A percentile compares a stretch with the other conserved stretches of the same genome.
Conservation (phyloP, 2,888 invertebrate genomes). For the Cosmia trapezina region DNA sequence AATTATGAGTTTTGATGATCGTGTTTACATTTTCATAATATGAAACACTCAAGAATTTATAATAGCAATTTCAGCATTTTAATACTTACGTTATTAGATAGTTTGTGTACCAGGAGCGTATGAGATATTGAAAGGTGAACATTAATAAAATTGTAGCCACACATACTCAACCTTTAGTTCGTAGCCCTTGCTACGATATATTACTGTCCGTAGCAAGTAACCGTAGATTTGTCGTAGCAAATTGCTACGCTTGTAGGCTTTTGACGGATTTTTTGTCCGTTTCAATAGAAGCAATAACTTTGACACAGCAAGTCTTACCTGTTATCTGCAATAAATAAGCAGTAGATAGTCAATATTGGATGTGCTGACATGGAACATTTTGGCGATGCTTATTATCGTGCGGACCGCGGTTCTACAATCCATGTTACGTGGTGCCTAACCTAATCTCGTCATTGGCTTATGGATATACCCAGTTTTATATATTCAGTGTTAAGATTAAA, state of each 20-base stretch:
- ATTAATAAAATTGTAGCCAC: background rate
- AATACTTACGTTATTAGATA: background rate
- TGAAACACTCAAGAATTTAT: constrained; percentile 18
- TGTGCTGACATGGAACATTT: background rate
- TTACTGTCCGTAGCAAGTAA: background rate
- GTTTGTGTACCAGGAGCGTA: constrained; percentile 19
- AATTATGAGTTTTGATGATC: constrained; percentile 11
- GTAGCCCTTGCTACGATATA: constrained; percentile 24
- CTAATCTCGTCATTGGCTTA: background rate
- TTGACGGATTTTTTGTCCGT: background rate
- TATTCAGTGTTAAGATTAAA: background rate
- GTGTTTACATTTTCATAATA: constrained; percentile 26
- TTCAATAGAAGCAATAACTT: too few relatives aligned
- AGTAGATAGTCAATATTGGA: background rate
- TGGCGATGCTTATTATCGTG: background rate
- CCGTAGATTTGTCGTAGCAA: constrained; percentile 35
- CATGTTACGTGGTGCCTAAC: too few relatives aligned
- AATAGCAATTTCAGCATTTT: constrained; percentile 6
- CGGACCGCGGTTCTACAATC: background rate
- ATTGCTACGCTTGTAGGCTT: constrained; percentile 29
- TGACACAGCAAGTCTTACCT: background rate
- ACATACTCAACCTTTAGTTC: background rate
- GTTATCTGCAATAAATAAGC: background rate
- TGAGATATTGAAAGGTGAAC: constrained; percentile 2
- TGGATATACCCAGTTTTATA: background rate